Base-by-base conservation (phyloP, 1,140 invertebrate genomes). In the Ylistrum balloti region DNA sequence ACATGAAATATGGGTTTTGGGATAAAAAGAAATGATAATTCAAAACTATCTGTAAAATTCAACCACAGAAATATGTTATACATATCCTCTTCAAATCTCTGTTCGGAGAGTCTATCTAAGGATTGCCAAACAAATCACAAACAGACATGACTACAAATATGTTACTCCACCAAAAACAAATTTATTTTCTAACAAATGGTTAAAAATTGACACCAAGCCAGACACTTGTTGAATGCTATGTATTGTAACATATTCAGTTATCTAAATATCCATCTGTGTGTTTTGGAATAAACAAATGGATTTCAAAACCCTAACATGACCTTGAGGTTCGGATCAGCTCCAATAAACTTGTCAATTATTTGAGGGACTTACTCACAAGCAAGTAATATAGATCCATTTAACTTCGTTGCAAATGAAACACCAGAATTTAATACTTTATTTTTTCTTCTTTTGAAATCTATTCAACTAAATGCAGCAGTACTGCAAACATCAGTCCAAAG, bases 191-290 rank as follows among this genome's bases (percentile, higher is more conserved):
- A 74, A 74, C 3, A 17, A 48, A 74, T 28, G 56, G 56, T 74
- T n/a, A n/a, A n/a, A 74, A 74, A 74, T 28, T 74, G 56, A 74
- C 28, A n/a, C 22, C n/a, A 2, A 28, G 56, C 56, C 56, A 74
- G 28, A 74, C 56, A 74, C 13, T 0, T 74, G 56, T n/a, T 74
- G 28, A 74, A 74, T 74, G 56, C 28, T 28, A 3, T 28, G 56
- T 22, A 74, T 48, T 48, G 11, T 48, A 20, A 48, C 45, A 48
- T n/a, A n/a, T 74, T 74, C 56, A 74, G 22, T 74, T 74, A 74
- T 74, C 56, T 17, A 74, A 74, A 74, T n/a, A 74, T n/a, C 56
- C 56, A 74, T 74, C 56, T 74, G 56, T 74, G 56, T 74, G 22
- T n/a, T 74, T 28, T 74, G 56, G 22, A 74, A 74, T 74, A 74